Percentiles rank a stretch among this genome's conserved stretches.
Conservation (phyloP, 2,797 vertebrate species). For the Pseudomugil tenellus region DNA sequence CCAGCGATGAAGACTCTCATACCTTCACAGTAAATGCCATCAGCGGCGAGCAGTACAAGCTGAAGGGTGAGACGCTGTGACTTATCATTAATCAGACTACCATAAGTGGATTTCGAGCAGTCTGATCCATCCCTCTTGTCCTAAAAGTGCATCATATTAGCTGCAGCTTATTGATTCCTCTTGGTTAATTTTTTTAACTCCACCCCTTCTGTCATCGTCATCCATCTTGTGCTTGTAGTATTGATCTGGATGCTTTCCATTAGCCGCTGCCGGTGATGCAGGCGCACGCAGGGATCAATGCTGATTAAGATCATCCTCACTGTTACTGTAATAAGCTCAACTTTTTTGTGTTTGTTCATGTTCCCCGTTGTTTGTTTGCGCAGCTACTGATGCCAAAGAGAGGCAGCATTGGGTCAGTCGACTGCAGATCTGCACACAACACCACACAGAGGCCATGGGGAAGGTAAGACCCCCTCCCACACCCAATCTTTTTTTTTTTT, state of each 20-base stretch:
- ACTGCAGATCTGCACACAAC: conserved; percentile 96
- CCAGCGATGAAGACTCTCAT: conserved; percentile 97
- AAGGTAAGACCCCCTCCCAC: conserved; percentile 83
- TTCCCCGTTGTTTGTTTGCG: conserved; percentile 8
- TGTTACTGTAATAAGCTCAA: conserved; percentile 21
- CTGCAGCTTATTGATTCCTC: not conserved
- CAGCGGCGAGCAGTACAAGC: conserved; percentile 98
- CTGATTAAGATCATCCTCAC: conserved; percentile 14
- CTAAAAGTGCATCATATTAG: conserved; percentile 4
- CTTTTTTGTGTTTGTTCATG: conserved; percentile 8
- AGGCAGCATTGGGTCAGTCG: conserved; percentile 99
- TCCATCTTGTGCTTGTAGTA: conserved; percentile 51
- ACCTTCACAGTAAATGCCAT: conserved; percentile 98
- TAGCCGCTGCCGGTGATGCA: conserved; percentile 47
- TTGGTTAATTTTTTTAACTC: conserved; percentile 4
- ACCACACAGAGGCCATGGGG: conserved; percentile 98
- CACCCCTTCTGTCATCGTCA: conserved; percentile 16
- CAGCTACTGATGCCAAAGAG: conserved; percentile 96
- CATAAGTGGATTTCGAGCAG: not conserved
- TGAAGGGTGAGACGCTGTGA: conserved; percentile 85
- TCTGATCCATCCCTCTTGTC: not conserved
- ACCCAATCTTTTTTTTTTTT: not conserved
- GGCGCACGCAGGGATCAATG: conserved; percentile 37
- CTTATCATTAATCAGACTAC: not conserved
- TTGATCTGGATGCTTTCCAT: conserved; percentile 70